Conservation (phyloP, 2,888 invertebrate species). For the Callinectes sapidus region DNA sequence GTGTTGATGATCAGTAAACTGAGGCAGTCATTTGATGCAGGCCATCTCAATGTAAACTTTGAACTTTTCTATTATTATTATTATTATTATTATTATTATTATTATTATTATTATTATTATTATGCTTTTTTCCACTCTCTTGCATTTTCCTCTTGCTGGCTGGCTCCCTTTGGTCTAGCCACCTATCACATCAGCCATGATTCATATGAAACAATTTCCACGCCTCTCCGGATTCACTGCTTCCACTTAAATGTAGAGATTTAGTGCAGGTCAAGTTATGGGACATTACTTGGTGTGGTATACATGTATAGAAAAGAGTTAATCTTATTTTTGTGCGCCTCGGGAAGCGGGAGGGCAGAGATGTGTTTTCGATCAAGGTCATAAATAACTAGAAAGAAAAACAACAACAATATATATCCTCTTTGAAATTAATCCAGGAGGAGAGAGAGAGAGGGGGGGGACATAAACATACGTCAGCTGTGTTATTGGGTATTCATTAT, state of each 20-base stretch:
- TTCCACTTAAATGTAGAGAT: neutral
- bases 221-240: neutral
- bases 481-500: neutral
- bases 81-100: too few species aligned
- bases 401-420: neutral
- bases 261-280: neutral
- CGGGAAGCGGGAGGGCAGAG: neutral
- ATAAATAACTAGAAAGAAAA: neutral
- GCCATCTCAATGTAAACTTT: neutral
- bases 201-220: neutral
- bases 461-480: neutral
- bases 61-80: neutral
- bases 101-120: too few species aligned
- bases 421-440: neutral
- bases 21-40: neutral
- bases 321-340: neutral
- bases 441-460: neutral
- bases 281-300: neutral
- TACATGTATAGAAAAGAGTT: neutral
- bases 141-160: neutral
- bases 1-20: neutral
- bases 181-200: slow-evolving; percentile 10
- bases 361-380: neutral
- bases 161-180: neutral
- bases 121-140: neutral